Base-by-base conservation (phyloP, 2,888 invertebrate species). In the Priocnemis perturbator region DNA sequence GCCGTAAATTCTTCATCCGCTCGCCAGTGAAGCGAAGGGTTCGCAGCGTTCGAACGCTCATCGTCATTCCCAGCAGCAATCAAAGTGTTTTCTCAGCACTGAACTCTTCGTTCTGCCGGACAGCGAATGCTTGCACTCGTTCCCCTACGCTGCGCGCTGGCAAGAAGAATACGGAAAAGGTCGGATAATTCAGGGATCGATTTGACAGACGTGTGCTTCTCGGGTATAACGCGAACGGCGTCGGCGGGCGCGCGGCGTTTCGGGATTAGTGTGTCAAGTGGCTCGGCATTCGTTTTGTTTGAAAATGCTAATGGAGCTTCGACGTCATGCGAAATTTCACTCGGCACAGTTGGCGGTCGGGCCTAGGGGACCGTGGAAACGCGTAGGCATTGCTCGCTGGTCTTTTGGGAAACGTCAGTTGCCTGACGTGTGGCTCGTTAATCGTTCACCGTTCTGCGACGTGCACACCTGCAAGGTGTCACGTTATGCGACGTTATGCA, bases 1-100 rank as follows among this genome's bases (percentile, higher is more conserved):
- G 23, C 30, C 17, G 53, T 58, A 63, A 71, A 75, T 68, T 74
- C 58, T 66, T 59, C 53, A 52, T 68, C 55, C 56, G 21, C 19
- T 59, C n/a, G 17, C 17, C 21, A 37, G 20, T 11, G 45, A 45
- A 47, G 37, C 45, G 44, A 2, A 50, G 37, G 17, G 50, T 7
- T n/a, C 50, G 50, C 9, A 17, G 50, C 17, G 7, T 50, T 50
- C 23, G 57, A 47, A 56, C 19, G 56, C 37, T 52, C 5, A 52
- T 50, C 50, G 44, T 19, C 20, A 5, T 14, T n/a, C 3, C 37
- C 48, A 47, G 19, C 11, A 37, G 14, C 47, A 14, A 66, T 23
- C 64, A 23, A 58, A 58, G 20, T 15, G 64, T 37, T 47, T 44
- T 20, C 26, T 44, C 23, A 37, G 19, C 21, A 19, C 37, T 14